Conservation (phyloP, 2,888 invertebrate species). For the Pegoplata infirma region DNA sequence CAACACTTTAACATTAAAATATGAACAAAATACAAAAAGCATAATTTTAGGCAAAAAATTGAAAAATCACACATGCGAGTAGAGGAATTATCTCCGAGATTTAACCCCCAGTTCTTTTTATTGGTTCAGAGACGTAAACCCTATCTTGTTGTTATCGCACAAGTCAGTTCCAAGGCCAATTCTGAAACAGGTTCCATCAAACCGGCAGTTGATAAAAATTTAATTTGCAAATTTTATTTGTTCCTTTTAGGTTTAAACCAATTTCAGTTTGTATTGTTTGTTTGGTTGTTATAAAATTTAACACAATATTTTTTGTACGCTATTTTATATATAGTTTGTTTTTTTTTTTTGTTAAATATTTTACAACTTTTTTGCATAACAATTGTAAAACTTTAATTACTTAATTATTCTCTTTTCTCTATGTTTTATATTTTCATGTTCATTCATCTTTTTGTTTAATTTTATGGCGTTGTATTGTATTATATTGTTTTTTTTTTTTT, state of each 20-base stretch:
- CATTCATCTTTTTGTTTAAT: not conserved
- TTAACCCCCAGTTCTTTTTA: no score
- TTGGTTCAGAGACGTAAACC: no score
- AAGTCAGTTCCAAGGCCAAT: no score
- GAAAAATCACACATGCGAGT: no score
- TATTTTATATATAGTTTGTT: not conserved
- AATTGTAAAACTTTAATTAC: slow-evolving; percentile 53
- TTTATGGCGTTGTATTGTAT: not conserved
- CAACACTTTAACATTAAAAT: no score
- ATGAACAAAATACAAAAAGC: no score
- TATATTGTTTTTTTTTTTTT: not conserved
- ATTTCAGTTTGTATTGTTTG: not conserved
- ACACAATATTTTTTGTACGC: not conserved
- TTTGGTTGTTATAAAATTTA: not conserved
- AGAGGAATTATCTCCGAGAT: no score
- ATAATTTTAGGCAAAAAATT: no score
- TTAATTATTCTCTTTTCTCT: slow-evolving; percentile 44
- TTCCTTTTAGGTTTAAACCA: not conserved
- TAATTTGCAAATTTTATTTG: no score
- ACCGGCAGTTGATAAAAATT: no score
- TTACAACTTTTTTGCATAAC: slow-evolving; percentile 47
- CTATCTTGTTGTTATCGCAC: no score
- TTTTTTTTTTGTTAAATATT: slow-evolving; percentile 36
- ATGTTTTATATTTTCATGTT: not conserved
- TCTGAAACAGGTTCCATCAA: no score